A percentile compares a stretch with the other conserved stretches of the same genome.
These are phyloP conservation scores for Ips typographus DNA, from an alignment of 1,140 invertebrate genomes.

Conservation along the genomic window DNA sequence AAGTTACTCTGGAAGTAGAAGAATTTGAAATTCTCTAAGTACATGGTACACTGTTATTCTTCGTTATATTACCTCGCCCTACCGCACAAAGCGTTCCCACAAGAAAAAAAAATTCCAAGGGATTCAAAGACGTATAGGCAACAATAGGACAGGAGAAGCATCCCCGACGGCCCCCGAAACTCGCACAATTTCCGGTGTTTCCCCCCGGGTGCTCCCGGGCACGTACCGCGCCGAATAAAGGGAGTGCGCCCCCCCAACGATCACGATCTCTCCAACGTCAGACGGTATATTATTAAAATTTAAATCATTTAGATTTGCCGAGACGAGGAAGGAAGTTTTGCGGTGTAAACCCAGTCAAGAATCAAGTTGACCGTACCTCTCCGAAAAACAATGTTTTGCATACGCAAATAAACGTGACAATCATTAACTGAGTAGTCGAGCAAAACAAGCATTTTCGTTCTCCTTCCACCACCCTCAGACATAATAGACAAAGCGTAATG, in stretches of 20 bases:
- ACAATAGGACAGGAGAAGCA: slow-evolving; percentile 7
- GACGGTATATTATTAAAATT: slow-evolving; percentile 22
- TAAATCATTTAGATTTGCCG: slow-evolving; percentile 14
- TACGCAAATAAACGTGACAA: no score
- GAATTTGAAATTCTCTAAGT: no score
- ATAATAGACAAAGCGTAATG: background rate
- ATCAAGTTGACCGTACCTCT: no score
- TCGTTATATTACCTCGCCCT: no score
- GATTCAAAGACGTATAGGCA: background rate
- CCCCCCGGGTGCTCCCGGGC: slow-evolving; percentile 6
- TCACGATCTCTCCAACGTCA: slow-evolving; percentile 11
- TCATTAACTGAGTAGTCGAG: no score
- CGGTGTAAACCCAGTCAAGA: background rate
- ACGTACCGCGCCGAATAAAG: slow-evolving; percentile 29
- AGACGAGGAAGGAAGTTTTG: background rate
- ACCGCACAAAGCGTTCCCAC: no score
- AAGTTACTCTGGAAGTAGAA: no score
- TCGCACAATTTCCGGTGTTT: slow-evolving; percentile 31
- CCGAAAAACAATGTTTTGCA: no score
- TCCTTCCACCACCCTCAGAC: no score
- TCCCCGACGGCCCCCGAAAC: slow-evolving; percentile 21
- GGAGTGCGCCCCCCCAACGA: background rate
- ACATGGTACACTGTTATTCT: no score
- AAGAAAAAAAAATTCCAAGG: no score
- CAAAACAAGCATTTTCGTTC: no score